Evolutionary conservation across 1,140 invertebrate species (phyloP), one percentile per base, ranked within the genome.

Genomic region (Drosophila virilis): DNA sequence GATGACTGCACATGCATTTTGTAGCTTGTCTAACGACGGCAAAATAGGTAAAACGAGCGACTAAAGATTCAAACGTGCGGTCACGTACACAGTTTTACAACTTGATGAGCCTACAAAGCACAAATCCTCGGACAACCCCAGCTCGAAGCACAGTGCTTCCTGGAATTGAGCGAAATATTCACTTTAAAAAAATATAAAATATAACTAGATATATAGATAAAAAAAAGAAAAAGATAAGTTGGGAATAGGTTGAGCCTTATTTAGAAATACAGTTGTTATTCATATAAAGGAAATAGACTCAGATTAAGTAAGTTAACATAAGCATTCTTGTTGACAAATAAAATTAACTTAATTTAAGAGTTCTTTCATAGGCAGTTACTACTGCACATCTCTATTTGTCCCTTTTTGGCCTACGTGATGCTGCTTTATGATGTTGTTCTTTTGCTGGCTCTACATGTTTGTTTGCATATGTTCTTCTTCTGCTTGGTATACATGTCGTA

Each of bases 1-100:
- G 45, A 77, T 60, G 50, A 59, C 68, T 80, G 73, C 80, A 84
- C 64, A 77, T 84, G 80, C 80, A 84, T 85, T 85, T 81, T 81
- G 70, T 72, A 86, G 70, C 66, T 73, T 67, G 77, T 65, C 64
- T 77, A 84, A 84, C 73, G 80, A 80, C 40, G 50, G 54, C 48
- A 67, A 84, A 85, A 78, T 52, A 68, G 69, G 46, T 74, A 54
- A 70, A 78, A 77, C 81, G 75, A 80, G 64, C 32, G 35, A 46
- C 46, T 46, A 50, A 54, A 72, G 52, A 51, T 71, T 64, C 33
- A 71, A 58, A 64, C 67, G 61, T 54, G 40, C 38, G 42, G 66
- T 85, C 81, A 84, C 81, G 81, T 85, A 48, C 35, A 42, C 42
- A 50, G 69, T 67, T 85, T 85, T 80, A 74, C 73, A 80, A 77